These are phyloP conservation scores for Laothoe populi DNA, from an alignment of 2,888 invertebrate species.

Conservation along the genomic window DNA sequence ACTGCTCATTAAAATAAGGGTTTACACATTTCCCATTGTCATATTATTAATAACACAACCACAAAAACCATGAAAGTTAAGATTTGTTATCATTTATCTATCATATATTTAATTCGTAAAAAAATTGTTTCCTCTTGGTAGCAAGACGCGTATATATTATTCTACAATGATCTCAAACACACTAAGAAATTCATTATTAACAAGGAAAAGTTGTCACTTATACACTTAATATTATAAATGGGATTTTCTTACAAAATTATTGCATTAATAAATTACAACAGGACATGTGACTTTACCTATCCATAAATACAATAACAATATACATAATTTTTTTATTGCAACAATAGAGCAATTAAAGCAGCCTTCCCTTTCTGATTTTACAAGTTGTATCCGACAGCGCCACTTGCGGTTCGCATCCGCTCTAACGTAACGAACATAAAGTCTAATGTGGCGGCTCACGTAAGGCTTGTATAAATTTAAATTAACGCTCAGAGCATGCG, in stretches of 20 bases:
- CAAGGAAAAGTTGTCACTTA: background rate
- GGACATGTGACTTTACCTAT: slow-evolving; percentile 20
- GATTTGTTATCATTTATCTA: slow-evolving; percentile 3
- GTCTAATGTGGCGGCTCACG: too few relatives aligned
- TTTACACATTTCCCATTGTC: slow-evolving; percentile 32
- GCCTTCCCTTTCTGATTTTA: too few relatives aligned
- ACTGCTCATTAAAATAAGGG: background rate
- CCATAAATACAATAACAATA: slow-evolving; percentile 13
- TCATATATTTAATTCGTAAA: too few relatives aligned
- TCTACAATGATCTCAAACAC: slow-evolving; percentile 4
- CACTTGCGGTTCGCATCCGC: too few relatives aligned
- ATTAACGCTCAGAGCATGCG: too few relatives aligned
- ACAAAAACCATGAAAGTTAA: slow-evolving; percentile 49
- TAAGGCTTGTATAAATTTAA: too few relatives aligned
- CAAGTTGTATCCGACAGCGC: too few relatives aligned
- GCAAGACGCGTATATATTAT: slow-evolving; percentile 8
- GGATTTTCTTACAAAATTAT: slow-evolving; percentile 27
- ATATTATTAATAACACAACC: slow-evolving; percentile 52
- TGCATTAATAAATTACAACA: slow-evolving; percentile 20
- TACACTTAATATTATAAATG: background rate
- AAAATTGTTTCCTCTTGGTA: too few relatives aligned
- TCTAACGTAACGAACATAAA: too few relatives aligned
- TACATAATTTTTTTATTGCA: slow-evolving; percentile 13
- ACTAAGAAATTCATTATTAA: slow-evolving; percentile 1
- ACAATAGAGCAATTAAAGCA: slow-evolving; percentile 21